Conservation (phyloP, 2,113 vertebrate genomes). For the sheep (Ovis aries) region DNA sequence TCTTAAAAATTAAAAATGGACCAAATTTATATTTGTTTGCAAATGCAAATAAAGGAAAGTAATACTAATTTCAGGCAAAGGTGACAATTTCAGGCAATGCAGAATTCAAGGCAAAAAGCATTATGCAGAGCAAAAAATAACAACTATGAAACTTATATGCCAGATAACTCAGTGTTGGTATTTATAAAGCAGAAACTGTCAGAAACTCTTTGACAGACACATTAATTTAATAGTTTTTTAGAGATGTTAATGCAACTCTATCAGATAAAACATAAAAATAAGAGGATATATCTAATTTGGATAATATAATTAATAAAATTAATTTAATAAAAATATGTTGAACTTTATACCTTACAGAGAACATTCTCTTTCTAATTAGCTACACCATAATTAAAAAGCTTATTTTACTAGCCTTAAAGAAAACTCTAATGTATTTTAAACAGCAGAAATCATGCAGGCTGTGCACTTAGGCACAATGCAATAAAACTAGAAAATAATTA, state of each 20-base stretch:
- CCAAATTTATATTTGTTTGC: not conserved
- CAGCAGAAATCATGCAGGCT: not conserved
- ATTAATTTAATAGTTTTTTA: not conserved
- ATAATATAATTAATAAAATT: not conserved
- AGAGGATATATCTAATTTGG: not conserved
- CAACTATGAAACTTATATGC: not conserved
- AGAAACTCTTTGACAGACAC: not conserved
- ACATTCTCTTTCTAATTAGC: constrained; percentile 26
- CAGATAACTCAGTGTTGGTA: not conserved
- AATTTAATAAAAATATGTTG: constrained; percentile 1
- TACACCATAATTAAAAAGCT: not conserved
- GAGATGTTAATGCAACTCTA: not conserved
- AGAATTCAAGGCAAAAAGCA: constrained; percentile 17
- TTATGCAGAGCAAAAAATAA: not conserved
- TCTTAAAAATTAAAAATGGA: constrained; percentile 20
- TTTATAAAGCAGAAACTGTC: constrained; percentile 10
- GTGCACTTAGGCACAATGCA: not conserved
- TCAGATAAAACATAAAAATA: not conserved
- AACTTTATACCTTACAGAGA: constrained; percentile 19
- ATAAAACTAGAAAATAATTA: constrained; percentile 8
- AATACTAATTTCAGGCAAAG: not conserved
- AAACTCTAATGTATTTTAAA: not conserved
- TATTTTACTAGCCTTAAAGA: constrained; percentile 1
- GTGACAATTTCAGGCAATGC: not conserved
- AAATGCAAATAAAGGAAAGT: not conserved